Evolutionary conservation across 2,113 vertebrate species (phyloP).

Genomic region (Neolamprologus fasciatus): DNA sequence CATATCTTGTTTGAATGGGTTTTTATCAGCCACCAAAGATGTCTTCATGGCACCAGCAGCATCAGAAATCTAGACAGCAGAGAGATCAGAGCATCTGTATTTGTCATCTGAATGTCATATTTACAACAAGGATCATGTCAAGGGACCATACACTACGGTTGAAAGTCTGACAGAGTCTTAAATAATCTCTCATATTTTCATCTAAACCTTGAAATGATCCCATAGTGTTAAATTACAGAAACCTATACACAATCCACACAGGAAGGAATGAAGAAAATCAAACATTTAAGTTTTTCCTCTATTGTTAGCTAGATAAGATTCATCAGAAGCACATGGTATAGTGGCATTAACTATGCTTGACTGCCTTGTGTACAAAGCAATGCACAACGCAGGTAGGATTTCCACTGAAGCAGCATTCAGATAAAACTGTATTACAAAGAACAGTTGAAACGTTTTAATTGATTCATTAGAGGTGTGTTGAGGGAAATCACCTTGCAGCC

Average conservation of each 20-base stretch:
- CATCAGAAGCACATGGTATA: neutral
- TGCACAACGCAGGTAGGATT: neutral
- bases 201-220: neutral
- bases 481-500: neutral
- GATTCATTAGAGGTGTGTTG: neutral
- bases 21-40: constrained; percentile 39
- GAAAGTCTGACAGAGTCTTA: neutral
- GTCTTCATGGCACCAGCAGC: constrained; percentile 53
- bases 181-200: neutral
- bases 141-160: neutral
- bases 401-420: neutral
- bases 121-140: neutral
- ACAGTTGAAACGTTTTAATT: neutral
- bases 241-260: neutral
- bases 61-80: constrained; percentile 65
- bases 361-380: neutral
- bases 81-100: neutral
- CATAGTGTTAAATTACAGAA: neutral
- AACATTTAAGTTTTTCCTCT: neutral
- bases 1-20: constrained; percentile 66
- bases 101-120: neutral
- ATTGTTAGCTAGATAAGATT: neutral
- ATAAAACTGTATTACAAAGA: neutral
- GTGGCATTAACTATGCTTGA: neutral
- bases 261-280: neutral